Conservation (phyloP, 2,888 invertebrate genomes). For the Drosophila paramelanica region DNA sequence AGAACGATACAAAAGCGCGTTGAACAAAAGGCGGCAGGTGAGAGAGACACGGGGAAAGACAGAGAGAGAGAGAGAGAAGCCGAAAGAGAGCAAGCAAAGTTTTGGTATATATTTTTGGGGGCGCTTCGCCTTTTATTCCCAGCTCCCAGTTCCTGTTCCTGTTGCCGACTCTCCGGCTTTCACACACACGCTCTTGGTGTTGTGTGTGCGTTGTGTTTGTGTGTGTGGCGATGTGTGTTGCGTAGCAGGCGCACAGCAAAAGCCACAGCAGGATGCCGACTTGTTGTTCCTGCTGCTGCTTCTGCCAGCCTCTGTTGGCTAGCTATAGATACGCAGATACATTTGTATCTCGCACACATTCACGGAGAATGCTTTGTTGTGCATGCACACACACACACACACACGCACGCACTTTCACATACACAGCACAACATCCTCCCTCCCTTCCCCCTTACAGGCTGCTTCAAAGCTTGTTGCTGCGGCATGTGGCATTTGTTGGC, state of each 20-base stretch:
- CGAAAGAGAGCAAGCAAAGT: not conserved
- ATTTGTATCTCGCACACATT: conserved; percentile 61
- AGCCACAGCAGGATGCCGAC: conserved; percentile 45
- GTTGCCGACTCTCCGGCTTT: conserved; percentile 14
- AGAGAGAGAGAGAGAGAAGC: not conserved
- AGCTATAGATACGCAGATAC: conserved; percentile 58
- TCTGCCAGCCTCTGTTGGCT: conserved; percentile 5
- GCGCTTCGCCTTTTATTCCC: conserved; percentile 32
- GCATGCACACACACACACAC: conserved; percentile 18
- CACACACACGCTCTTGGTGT: conserved; percentile 16
- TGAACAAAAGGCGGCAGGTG: conserved; percentile 49
- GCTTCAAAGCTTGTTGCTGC: conserved; percentile 41
- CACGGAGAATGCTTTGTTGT: conserved; percentile 36
- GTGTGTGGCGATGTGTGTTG: conserved; percentile 75
- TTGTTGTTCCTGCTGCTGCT: conserved; percentile 43
- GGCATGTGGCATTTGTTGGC: conserved; percentile 42
- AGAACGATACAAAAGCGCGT: conserved; percentile 52
- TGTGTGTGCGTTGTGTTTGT: conserved; percentile 52
- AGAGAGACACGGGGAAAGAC: not conserved
- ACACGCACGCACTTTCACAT: no score
- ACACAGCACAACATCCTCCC: no score
- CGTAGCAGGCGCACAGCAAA: conserved; percentile 73
- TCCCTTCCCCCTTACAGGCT: not conserved
- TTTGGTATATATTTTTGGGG: conserved; percentile 26
- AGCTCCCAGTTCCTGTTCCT: conserved; percentile 28